A percentile compares a stretch with the other conserved stretches of the same genome.
These are phyloP conservation scores for Engraulis encrasicolus DNA, from an alignment of 2,113 vertebrate genomes.

Conservation along the genomic window DNA sequence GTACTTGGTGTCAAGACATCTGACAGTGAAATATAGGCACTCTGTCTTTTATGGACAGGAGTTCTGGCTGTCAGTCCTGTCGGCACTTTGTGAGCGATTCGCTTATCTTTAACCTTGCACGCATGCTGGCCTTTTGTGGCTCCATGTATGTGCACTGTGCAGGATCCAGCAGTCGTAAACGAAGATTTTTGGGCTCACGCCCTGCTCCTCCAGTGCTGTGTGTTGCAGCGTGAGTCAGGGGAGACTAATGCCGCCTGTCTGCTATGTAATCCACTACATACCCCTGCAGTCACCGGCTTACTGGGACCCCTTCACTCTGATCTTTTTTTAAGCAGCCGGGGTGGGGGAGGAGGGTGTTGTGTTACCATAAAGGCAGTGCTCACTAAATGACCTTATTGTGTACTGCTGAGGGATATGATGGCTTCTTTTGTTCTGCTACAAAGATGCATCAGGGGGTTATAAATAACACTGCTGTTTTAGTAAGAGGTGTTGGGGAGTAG, in stretches of 20 bases:
- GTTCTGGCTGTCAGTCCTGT: background rate
- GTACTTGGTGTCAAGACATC: background rate
- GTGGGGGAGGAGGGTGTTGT: no score
- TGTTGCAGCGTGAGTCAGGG: background rate
- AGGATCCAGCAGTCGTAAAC: background rate
- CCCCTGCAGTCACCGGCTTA: background rate
- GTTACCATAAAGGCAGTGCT: background rate
- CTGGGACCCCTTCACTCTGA: background rate
- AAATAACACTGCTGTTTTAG: no score
- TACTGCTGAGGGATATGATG: background rate
- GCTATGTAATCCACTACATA: background rate
- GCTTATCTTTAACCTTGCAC: background rate
- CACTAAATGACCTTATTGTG: constrained; percentile 10
- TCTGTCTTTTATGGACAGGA: background rate
- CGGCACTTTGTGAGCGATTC: background rate
- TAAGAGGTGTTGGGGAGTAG: no score
- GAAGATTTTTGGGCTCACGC: background rate
- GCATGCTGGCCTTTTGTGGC: background rate
- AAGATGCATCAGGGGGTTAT: background rate
- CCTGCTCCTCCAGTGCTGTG: background rate
- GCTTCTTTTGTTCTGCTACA: background rate
- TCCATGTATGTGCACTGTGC: background rate
- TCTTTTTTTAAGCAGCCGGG: background rate
- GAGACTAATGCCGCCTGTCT: background rate
- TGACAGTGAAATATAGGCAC: background rate